Evolutionary conservation across 2,888 invertebrate species (phyloP), one percentile per base, ranked within the genome.

Genomic region (Agonopterix subpropinquella): DNA sequence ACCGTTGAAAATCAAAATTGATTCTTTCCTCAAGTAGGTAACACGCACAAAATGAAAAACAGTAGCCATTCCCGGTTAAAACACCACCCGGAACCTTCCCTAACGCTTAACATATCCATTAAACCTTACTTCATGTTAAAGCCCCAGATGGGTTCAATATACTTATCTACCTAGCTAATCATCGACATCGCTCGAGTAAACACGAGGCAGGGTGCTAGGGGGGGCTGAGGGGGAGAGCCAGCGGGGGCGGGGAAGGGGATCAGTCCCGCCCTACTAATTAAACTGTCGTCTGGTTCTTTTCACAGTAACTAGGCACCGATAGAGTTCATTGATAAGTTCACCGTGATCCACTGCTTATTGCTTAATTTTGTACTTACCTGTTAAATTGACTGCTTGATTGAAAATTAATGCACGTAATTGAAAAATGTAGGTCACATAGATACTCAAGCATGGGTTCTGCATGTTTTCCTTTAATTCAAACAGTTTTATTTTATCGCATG

Each of bases 241-340:
- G 10, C 39, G 39, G 39, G 5, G 28, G 7, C 28, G 28, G 36
- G 9, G 43, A 35, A 15, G 35, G 41, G 44, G 47, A 45, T 15
- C 44, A 28, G 48, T 50, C 52, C 56, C 54, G 51, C 55, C 55
- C 51, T 43, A 44, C 58, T 65, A 67, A 70, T 70, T 70, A 67
- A 69, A 64, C 64, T 67, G 65, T 64, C 66, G 56, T 58, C 60
- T 60, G 54, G 56, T 56, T 59, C 52, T 63, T 62, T 55, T 47
- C 51, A 52, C 50, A 53, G 55, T 55, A 57, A 61, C 52, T 51
- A n/a, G 39, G 39, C 39, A n/a, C 39, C 39, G 39, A 39, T 53
- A 59, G 51, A 51, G 47, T 55, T 58, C 51, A 62, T 65, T 65
- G 61, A 67, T 67, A 64, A 61, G 60, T 50, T 56, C 47, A 35